Conservation (phyloP, 2,113 vertebrate genomes). For the Dolichallabes microphthalmus region DNA sequence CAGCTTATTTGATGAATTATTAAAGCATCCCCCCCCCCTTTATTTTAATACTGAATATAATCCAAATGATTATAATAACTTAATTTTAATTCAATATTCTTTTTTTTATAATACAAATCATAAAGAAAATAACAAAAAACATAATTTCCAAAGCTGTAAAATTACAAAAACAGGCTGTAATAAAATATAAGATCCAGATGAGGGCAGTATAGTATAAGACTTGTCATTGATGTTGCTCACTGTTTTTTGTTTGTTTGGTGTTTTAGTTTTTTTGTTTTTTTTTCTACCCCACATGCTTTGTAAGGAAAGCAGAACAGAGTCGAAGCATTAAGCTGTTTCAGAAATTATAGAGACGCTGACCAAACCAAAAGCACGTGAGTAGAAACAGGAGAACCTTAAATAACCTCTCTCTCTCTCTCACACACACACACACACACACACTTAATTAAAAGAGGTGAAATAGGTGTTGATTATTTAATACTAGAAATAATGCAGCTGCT, state of each 20-base stretch:
- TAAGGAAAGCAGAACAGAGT: not conserved
- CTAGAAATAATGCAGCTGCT: not conserved
- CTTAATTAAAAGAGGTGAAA: not conserved
- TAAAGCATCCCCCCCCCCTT: too few species aligned
- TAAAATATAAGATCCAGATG: not conserved
- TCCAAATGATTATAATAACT: not conserved
- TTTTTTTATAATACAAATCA: not conserved
- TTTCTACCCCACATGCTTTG: not conserved
- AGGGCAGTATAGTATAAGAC: slow-evolving; percentile 8
- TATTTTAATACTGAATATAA: not conserved
- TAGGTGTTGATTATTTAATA: not conserved
- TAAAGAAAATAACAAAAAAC: not conserved
- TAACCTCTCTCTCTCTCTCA: too few species aligned
- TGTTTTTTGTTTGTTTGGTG: not conserved
- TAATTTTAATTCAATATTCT: not conserved
- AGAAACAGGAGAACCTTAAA: not conserved
- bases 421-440: slow-evolving; percentile 1
- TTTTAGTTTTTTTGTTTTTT: not conserved
- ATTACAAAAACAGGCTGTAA: not conserved
- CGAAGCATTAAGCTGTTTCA: not conserved
- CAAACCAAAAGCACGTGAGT: not conserved
- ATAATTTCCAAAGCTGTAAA: not conserved
- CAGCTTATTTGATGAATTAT: not conserved
- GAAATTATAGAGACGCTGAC: not conserved
- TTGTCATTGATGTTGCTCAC: not conserved